These are phyloP conservation scores for Cecidostiba fungosa DNA, from an alignment of 2,888 invertebrate species.

Conservation along the genomic window DNA sequence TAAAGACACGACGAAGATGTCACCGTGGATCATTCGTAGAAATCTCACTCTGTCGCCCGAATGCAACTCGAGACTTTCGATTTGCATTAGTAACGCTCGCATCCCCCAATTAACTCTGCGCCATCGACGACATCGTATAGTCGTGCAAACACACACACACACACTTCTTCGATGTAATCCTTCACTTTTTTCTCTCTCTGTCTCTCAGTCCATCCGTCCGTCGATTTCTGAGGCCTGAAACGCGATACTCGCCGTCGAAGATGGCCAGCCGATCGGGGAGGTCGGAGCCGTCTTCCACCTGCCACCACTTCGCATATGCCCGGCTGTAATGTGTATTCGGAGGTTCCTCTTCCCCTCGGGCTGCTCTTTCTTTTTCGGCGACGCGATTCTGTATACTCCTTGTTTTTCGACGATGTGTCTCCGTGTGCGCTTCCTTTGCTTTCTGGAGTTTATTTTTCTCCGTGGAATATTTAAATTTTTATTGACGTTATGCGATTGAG, in stretches of 20 bases:
- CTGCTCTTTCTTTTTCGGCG: neutral
- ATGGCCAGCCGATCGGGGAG: conserved; percentile 72
- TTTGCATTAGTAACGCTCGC: conserved; percentile 59
- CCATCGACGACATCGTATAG: conserved; percentile 47
- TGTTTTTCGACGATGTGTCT: conserved; percentile 6
- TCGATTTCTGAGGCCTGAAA: conserved; percentile 69
- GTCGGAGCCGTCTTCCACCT: conserved; percentile 76
- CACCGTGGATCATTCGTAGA: conserved; percentile 60
- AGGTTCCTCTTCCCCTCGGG: conserved; percentile 40
- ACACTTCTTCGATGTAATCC: neutral
- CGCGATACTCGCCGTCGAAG: conserved; percentile 73
- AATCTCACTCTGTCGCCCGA: conserved; percentile 36
- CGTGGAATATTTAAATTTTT: neutral
- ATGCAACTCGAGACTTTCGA: conserved; percentile 62
- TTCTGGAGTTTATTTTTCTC: neutral
- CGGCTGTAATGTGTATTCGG: conserved; percentile 35
- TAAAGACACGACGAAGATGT: conserved; percentile 42
- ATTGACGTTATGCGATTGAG: neutral
- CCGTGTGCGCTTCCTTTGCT: conserved; percentile 6
- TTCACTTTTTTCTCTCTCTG: neutral
- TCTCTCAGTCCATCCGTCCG: conserved; percentile 6
- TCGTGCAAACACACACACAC: neutral
- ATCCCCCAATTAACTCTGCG: conserved; percentile 61
- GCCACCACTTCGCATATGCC: conserved; percentile 70
- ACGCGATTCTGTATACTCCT: neutral